A percentile compares a stretch with the other conserved stretches of the same genome.
These are phyloP conservation scores for Drosophila sp. DNA, from an alignment of 1,140 invertebrate species.

Conservation along the genomic window DNA sequence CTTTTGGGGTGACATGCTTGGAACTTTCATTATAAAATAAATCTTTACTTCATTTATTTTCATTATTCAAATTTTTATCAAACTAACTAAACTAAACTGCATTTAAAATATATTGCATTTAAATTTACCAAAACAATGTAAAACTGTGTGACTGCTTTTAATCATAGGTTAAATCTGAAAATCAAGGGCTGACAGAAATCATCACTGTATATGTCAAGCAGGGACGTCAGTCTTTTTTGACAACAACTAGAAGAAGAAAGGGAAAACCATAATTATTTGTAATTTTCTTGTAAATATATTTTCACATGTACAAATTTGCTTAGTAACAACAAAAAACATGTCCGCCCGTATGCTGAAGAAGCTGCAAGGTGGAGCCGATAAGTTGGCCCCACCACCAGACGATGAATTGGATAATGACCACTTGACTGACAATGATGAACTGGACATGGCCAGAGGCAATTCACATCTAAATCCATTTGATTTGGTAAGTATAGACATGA, in stretches of 20 bases:
- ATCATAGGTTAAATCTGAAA: too few relatives aligned
- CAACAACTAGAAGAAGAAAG: slow-evolving; percentile 32
- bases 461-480: slow-evolving; percentile 70
- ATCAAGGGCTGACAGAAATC: too few relatives aligned
- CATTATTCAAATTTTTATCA: too few relatives aligned
- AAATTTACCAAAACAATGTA: too few relatives aligned
- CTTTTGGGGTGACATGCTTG: too few relatives aligned
- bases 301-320: slow-evolving; percentile 43
- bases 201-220: slow-evolving; percentile 26
- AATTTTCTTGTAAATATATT: slow-evolving; percentile 41
- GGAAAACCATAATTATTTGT: slow-evolving; percentile 30
- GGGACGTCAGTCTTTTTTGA: slow-evolving; percentile 31
- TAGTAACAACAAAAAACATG: slow-evolving; percentile 84
- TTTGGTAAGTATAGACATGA: slow-evolving; percentile 48
- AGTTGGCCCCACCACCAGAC: slow-evolving; percentile 73
- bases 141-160: too few relatives aligned
- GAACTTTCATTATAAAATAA: too few relatives aligned
- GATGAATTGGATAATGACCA: slow-evolving; percentile 67
- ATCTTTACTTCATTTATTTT: too few relatives aligned
- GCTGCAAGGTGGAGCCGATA: slow-evolving; percentile 86
- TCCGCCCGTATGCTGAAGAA: slow-evolving; percentile 88
- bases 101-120: too few relatives aligned
- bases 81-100: too few relatives aligned
- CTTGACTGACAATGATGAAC: slow-evolving; percentile 69
- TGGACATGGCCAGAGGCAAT: slow-evolving; percentile 82